These are phyloP conservation scores for Podiceps cristatus DNA, from an alignment of 2,113 vertebrate genomes.

Conservation along the genomic window DNA sequence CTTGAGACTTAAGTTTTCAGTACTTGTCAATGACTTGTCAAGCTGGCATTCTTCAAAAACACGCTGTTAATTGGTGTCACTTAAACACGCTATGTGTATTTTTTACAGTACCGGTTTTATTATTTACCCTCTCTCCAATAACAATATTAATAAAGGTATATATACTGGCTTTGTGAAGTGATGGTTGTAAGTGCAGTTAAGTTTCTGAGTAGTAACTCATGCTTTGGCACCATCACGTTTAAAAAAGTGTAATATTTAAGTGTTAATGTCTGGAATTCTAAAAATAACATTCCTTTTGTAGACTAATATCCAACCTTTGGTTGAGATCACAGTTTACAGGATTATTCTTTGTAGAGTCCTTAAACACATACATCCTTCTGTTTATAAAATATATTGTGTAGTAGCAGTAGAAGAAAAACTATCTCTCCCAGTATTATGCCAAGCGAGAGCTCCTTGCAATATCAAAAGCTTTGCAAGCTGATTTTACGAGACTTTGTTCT, in stretches of 20 bases:
- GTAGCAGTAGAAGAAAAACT: not conserved
- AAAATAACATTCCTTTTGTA: not conserved
- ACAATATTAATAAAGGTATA: not conserved
- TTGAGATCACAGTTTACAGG: not conserved
- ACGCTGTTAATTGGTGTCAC: not conserved
- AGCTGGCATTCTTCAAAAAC: constrained; percentile 27
- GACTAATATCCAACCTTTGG: not conserved
- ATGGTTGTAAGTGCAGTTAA: not conserved
- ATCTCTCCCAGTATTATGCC: not conserved
- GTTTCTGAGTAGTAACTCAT: not conserved
- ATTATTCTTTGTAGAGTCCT: not conserved
- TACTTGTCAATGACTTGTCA: constrained; percentile 57
- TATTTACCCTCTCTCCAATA: not conserved
- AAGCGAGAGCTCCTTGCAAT: not conserved
- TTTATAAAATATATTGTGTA: not conserved
- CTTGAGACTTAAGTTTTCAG: not conserved
- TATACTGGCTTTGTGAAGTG: not conserved
- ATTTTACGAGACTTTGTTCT: not conserved
- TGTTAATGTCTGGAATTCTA: not conserved
- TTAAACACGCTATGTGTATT: not conserved
- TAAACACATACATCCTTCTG: not conserved
- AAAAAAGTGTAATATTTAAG: not conserved
- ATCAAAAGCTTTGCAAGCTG: not conserved
- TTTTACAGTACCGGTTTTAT: not conserved
- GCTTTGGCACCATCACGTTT: not conserved